phyloP scores from a whole-genome alignment of 2,113 vertebrate species.

The Struthidea cinerea region DNA sequence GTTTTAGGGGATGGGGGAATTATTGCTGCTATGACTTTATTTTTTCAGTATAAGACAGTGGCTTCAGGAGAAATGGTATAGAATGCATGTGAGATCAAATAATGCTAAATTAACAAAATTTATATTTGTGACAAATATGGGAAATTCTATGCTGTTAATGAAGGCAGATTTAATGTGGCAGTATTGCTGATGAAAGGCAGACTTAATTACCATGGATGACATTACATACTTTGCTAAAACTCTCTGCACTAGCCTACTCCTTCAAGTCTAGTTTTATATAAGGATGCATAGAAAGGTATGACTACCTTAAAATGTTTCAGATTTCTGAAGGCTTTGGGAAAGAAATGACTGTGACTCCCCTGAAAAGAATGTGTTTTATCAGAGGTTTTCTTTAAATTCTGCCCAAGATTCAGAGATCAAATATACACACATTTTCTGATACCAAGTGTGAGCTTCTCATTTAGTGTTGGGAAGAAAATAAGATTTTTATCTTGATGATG shows the following conservation, averaged over 20 bases:
- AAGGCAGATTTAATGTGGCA: background rate
- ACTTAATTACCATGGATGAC: accelerated
- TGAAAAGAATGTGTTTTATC: background rate
- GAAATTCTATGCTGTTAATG: background rate
- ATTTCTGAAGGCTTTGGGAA: background rate
- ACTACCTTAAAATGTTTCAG: background rate
- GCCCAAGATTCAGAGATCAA: background rate
- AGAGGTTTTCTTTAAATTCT: background rate
- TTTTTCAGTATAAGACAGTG: background rate
- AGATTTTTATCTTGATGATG: background rate
- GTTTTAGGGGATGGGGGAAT: background rate
- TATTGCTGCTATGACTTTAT: background rate
- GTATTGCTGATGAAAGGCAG: background rate
- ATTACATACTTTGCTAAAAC: background rate
- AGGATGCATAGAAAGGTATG: background rate
- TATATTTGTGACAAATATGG: background rate
- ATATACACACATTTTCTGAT: background rate
- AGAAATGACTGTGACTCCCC: background rate
- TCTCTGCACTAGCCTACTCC: background rate
- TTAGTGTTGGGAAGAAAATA: background rate
- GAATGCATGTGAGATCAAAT: background rate
- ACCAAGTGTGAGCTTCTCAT: background rate
- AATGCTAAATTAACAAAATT: background rate
- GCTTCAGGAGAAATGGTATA: background rate
- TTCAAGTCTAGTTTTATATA: background rate